Base-by-base conservation (phyloP, 1,140 invertebrate genomes). In the Cryptotermes secundus region DNA sequence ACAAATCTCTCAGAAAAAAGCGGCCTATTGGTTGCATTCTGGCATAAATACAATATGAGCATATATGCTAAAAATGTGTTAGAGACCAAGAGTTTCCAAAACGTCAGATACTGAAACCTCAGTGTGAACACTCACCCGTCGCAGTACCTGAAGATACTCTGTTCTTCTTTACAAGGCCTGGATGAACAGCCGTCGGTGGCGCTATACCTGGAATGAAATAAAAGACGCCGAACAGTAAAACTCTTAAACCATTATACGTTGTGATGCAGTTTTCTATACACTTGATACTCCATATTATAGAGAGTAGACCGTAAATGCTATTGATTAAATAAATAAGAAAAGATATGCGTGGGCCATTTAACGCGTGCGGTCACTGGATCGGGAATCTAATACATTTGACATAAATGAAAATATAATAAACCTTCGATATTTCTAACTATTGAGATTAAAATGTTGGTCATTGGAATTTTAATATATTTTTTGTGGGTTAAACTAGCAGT, bases 101-200 rank as follows among this genome's bases (percentile, higher is more conserved):
- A 22, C 45, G 45, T 49, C 45, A 22, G 0, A 19, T 49, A 49
- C 14, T 49, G 12, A 0, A 19, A 49, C 19, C 1, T 49, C 16
- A 49, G 3, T 19, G 19, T 49, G 9, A 16, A 80, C 34, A 84
- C 84, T 84, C 35, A 84, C 84, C 84, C 84, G 22, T 84, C 80
- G n/a, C 84, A 84, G 84, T 59, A 84, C 9, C 59, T 80, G 81
- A 82, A 72, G 34, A 82, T 81, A 38, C 84, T 80, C 80, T 84
- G 84, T 36, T 84, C 84, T 49, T 84, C 84, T 38, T 82, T 84
- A 38, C 45, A 82, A 22, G 84, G 10, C 42, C 34, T 72, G 36
- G 81, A 45, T 1, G 81, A 82, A 10, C 81, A 9, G 14, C 45
- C 81, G 2, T 38, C 45, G 26, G 81, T 45, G n/a, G 36, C 31